Conservation (phyloP, 2,113 vertebrate genomes). For the Bettongia penicillata region DNA sequence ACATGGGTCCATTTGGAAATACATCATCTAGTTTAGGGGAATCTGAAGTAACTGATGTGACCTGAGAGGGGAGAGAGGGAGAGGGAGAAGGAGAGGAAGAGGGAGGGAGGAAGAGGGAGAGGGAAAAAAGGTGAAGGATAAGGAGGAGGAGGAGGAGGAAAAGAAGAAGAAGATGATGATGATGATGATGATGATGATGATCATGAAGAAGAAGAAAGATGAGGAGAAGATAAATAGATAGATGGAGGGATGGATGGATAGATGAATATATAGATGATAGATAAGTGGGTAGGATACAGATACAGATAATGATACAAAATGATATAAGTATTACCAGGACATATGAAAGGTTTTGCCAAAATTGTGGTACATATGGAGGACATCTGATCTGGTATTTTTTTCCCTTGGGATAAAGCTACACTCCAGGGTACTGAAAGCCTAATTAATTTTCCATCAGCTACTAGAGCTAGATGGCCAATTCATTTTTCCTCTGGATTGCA, state of each 20-base stretch:
- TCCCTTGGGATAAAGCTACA: background rate
- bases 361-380: background rate
- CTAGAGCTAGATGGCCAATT: background rate
- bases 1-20: background rate
- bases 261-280: background rate
- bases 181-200: too few species aligned
- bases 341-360: background rate
- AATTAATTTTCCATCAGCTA: conserved; percentile 13
- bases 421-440: background rate
- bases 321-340: background rate
- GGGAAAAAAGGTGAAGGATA: rapidly evolving
- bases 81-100: background rate
- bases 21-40: background rate
- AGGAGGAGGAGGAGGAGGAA: rapidly evolving
- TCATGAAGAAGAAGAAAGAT: too few species aligned
- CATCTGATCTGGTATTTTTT: background rate
- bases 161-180: too few species aligned
- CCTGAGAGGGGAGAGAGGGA: background rate
- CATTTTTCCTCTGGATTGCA: conserved; percentile 7
- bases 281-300: background rate
- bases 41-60: background rate
- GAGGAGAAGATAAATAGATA: too few species aligned
- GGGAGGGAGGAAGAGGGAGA: background rate
- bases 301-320: too few species aligned
- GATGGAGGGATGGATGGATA: background rate